These are phyloP conservation scores for Perca flavescens DNA, from an alignment of 2,113 vertebrate genomes.

Conservation along the genomic window DNA sequence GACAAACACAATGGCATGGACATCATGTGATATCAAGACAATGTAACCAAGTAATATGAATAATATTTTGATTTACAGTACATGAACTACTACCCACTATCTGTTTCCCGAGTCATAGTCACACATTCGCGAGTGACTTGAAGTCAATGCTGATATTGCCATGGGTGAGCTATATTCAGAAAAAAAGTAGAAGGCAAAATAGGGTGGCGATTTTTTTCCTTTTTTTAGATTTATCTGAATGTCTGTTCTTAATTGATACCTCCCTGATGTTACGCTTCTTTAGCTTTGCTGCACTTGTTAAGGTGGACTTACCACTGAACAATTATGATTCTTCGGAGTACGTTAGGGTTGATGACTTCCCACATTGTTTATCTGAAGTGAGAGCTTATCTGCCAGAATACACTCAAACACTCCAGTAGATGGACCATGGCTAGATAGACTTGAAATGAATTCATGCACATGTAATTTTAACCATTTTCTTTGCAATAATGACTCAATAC, in stretches of 20 bases:
- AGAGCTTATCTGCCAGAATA: constrained; percentile 15
- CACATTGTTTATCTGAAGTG: background rate
- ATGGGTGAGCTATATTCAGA: background rate
- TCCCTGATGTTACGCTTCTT: background rate
- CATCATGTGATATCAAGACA: constrained; percentile 7
- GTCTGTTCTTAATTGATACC: background rate
- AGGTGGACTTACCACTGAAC: background rate
- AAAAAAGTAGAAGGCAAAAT: background rate
- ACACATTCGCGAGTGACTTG: constrained; percentile 30
- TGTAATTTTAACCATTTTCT: constrained; percentile 37
- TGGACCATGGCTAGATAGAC: background rate
- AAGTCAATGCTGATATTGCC: constrained; percentile 10
- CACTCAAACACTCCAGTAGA: constrained; percentile 4
- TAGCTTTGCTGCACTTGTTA: constrained; percentile 7
- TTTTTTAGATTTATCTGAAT: background rate
- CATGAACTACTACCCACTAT: constrained; percentile 33
- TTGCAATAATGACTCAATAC: constrained; percentile 46
- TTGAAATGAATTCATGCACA: constrained; percentile 30
- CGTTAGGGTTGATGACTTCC: constrained; percentile 15
- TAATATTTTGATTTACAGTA: constrained; percentile 31
- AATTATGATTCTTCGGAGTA: constrained; percentile 4
- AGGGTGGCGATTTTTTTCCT: background rate
- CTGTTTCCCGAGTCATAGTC: constrained; percentile 32
- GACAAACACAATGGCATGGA: constrained; percentile 10
- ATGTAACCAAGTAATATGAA: constrained; percentile 27